These are phyloP conservation scores for Bubo bubo DNA, from an alignment of 2,113 vertebrate genomes.

Conservation along the genomic window DNA sequence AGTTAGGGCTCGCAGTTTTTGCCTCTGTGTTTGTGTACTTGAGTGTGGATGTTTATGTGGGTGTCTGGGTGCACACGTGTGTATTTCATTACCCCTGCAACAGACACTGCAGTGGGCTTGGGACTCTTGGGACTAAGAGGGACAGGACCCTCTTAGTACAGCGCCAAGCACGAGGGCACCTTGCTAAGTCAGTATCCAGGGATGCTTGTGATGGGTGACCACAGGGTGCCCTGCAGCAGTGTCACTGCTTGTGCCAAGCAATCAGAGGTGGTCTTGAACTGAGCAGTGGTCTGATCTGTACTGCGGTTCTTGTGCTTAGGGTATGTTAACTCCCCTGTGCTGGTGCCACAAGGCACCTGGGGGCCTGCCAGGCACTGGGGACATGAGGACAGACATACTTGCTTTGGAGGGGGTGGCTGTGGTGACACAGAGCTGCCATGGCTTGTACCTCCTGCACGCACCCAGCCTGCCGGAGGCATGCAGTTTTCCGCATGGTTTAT, in stretches of 20 bases:
- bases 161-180: neutral
- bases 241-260: neutral
- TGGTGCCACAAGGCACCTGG: neutral
- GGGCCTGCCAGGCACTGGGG: neutral
- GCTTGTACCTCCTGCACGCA: neutral
- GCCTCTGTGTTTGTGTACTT: accelerated
- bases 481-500: neutral
- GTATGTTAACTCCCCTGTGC: neutral
- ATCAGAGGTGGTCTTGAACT: neutral
- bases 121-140: neutral
- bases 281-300: neutral
- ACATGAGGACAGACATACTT: neutral
- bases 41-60: too few species aligned
- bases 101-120: neutral
- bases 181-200: neutral
- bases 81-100: neutral
- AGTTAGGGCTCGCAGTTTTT: neutral
- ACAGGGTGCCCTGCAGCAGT: neutral
- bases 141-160: neutral
- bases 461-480: neutral
- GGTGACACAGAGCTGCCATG: neutral
- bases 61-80: neutral
- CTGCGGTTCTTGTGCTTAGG: neutral
- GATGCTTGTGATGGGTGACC: neutral
- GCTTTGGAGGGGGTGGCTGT: neutral